phyloP scores from a whole-genome alignment of 2,797 vertebrate genomes.

The Salmo trutta region DNA sequence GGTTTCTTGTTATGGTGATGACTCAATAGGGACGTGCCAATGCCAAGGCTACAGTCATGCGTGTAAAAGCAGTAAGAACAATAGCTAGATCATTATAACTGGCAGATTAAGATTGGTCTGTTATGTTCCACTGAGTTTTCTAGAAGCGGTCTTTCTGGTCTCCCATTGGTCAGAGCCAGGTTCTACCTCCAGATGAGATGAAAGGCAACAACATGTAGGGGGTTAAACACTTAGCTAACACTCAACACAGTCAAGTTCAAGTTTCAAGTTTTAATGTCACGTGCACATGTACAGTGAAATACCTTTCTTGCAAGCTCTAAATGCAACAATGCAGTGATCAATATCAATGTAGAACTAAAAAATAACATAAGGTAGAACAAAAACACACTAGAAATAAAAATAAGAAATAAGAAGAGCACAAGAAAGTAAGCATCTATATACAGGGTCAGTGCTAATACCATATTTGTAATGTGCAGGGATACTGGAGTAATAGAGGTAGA shows the following conservation, averaged over 20 bases:
- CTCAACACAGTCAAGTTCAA: not conserved
- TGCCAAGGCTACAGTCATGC: conserved; percentile 25
- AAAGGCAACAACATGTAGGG: not conserved
- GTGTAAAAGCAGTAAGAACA: conserved; percentile 11
- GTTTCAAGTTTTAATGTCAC: no score
- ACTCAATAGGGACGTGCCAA: conserved; percentile 38
- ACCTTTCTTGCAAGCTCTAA: no score
- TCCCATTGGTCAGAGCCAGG: conserved; percentile 4
- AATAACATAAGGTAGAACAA: no score
- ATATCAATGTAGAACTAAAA: no score
- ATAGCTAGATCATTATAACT: conserved; percentile 35
- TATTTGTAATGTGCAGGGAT: no score
- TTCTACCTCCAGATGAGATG: not conserved
- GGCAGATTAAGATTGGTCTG: conserved; percentile 27
- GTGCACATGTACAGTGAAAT: no score
- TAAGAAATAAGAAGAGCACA: no score
- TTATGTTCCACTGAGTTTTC: conserved; percentile 35
- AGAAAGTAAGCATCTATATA: no score
- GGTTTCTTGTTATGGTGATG: conserved; percentile 45
- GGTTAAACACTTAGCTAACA: not conserved
- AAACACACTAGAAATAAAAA: no score
- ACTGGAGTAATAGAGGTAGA: no score
- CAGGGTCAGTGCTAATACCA: no score
- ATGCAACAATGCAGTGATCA: no score
- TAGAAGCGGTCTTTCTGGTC: conserved; percentile 18